Conservation (phyloP, 2,797 vertebrate species). For the Ptychobarbus kaznakovi region DNA sequence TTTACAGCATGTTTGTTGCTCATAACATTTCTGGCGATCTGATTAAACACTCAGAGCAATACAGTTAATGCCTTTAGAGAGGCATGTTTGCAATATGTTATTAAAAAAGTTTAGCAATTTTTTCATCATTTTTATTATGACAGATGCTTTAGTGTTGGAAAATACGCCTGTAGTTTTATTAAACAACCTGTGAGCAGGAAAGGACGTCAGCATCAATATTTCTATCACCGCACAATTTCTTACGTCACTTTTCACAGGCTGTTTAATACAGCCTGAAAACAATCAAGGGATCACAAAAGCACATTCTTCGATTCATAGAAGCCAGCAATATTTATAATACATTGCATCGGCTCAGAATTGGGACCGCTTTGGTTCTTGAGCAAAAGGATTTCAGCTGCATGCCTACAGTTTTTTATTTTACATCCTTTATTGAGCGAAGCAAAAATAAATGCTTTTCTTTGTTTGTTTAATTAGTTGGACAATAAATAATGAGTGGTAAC, state of each 20-base stretch:
- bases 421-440: not conserved
- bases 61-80: not conserved
- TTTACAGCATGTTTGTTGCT: conserved; percentile 2
- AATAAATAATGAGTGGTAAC: not conserved
- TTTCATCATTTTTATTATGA: conserved; percentile 14
- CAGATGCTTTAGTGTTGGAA: conserved; percentile 5
- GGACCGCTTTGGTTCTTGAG: not conserved
- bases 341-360: not conserved
- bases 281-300: conserved; percentile 49
- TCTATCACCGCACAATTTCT: conserved; percentile 6
- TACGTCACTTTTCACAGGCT: conserved; percentile 22
- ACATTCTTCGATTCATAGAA: not conserved
- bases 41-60: not conserved
- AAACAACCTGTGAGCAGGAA: conserved; percentile 1
- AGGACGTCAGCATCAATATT: conserved; percentile 38
- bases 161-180: not conserved
- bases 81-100: not conserved
- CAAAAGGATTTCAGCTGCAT: not conserved
- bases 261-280: conserved; percentile 62
- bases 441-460: not conserved
- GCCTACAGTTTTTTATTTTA: not conserved
- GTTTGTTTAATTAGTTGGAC: not conserved
- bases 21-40: not conserved
- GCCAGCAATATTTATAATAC: not conserved
- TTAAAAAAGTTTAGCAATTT: not conserved